Conservation (phyloP, 1,140 invertebrate genomes). For the Scylla paramamosain region DNA sequence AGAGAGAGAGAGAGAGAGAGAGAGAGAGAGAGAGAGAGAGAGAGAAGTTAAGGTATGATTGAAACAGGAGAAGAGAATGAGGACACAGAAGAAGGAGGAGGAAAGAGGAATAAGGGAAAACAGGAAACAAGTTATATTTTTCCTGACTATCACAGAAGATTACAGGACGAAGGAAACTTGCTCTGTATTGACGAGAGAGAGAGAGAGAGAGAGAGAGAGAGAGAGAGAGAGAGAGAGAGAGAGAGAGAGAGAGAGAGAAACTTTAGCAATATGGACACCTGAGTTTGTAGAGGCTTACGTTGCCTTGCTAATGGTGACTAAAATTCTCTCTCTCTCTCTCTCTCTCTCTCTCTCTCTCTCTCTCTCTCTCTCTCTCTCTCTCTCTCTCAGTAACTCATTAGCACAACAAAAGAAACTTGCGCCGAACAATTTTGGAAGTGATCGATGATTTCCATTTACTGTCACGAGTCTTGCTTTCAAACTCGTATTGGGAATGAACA, state of each 20-base stretch:
- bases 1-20: no score
- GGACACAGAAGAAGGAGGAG: neutral
- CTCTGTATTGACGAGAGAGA: neutral
- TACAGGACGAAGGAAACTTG: neutral
- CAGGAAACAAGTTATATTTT: neutral
- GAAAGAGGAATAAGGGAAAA: neutral
- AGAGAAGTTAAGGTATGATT: no score
- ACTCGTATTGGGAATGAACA: no score
- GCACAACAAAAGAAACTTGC: no score
- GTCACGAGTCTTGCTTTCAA: no score
- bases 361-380: no score
- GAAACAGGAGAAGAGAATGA: neutral
- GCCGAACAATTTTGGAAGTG: no score
- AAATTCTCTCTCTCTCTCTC: neutral
- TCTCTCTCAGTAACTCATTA: no score
- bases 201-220: neutral
- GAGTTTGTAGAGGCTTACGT: neutral
- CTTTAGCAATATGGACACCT: neutral
- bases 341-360: neutral
- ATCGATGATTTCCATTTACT: no score
- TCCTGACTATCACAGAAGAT: neutral
- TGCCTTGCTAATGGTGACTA: neutral
- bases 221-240: slow-evolving; percentile 28
- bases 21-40: neutral
- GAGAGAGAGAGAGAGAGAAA: slow-evolving; percentile 27